A percentile compares a stretch with the other conserved stretches of the same genome.
Conservation (phyloP, 2,797 vertebrate species). For the Malacoctenus gilli region DNA sequence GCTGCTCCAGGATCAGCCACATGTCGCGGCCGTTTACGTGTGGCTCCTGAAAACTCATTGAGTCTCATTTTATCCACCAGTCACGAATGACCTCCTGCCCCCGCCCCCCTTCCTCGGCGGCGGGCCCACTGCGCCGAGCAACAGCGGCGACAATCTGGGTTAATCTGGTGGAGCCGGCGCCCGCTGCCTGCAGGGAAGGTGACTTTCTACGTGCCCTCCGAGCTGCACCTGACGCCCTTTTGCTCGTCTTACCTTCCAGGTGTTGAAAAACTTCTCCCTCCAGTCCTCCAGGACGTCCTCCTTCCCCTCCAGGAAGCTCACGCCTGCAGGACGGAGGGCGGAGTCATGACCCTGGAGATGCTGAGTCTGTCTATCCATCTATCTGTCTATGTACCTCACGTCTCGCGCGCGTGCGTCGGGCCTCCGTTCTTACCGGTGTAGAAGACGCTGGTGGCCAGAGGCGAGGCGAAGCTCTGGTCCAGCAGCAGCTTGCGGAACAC, state of each 20-base stretch:
- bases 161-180: conserved; percentile 51
- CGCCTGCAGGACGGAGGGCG: conserved; percentile 75
- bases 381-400: too few relatives aligned
- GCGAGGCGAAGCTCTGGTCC: conserved; percentile 89
- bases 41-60: too few relatives aligned
- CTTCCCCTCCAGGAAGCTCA: conserved; percentile 90
- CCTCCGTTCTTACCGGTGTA: conserved; percentile 87
- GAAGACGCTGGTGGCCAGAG: conserved; percentile 87
- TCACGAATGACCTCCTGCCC: too few relatives aligned
- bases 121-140: conserved; percentile 40
- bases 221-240: too few relatives aligned
- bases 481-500: conserved; percentile 87
- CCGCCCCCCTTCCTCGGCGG: conserved; percentile 2
- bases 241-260: conserved; percentile 86
- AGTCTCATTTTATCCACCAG: not conserved
- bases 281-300: conserved; percentile 90
- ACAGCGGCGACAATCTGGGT: conserved; percentile 47
- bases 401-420: too few relatives aligned
- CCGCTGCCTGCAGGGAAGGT: conserved; percentile 27
- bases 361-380: too few relatives aligned
- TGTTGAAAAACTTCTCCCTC: conserved; percentile 93
- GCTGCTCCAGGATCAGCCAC: not conserved
- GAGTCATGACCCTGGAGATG: conserved; percentile 25
- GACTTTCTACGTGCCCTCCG: conserved; percentile 32
- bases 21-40: too few relatives aligned